phyloP scores from a whole-genome alignment of 1,140 invertebrate genomes.

The Leptinotarsa undecemlineata region DNA sequence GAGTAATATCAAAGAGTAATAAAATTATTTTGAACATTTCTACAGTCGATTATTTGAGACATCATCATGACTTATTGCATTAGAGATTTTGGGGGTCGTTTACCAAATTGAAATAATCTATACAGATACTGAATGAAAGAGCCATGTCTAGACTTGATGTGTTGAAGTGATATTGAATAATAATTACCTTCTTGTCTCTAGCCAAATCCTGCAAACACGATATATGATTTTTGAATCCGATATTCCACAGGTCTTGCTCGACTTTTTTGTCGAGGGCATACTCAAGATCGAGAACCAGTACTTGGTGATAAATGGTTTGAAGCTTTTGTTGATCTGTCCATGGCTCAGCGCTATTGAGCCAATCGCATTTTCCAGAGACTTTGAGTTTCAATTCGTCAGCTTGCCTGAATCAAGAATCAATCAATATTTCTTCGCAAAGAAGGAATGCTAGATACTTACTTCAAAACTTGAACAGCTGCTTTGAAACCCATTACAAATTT shows the following conservation, averaged over 20 bases:
- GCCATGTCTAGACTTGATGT: neutral
- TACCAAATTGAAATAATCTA: no score
- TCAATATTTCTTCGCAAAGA: slow-evolving; percentile 24
- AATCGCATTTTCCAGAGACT: slow-evolving; percentile 66
- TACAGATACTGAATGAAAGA: no score
- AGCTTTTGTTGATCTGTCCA: slow-evolving; percentile 68
- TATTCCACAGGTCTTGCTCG: slow-evolving; percentile 87
- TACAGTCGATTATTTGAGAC: no score
- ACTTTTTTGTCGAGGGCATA: slow-evolving; percentile 88
- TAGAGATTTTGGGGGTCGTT: no score
- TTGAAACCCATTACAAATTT: slow-evolving; percentile 56
- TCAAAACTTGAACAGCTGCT: slow-evolving; percentile 71
- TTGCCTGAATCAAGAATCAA: slow-evolving; percentile 59
- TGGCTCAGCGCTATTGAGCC: slow-evolving; percentile 64
- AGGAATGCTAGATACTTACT: slow-evolving; percentile 57
- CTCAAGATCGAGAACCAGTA: slow-evolving; percentile 79
- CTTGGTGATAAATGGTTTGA: slow-evolving; percentile 79
- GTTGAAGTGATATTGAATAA: neutral
- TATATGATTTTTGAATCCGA: slow-evolving; percentile 88
- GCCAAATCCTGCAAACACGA: slow-evolving; percentile 73
- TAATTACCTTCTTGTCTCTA: slow-evolving; percentile 73
- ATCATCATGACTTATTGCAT: no score
- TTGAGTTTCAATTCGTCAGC: slow-evolving; percentile 72
- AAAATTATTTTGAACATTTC: no score
- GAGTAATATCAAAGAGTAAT: no score